phyloP scores from a whole-genome alignment of 1,140 invertebrate genomes.

The Bemisia tabaci region DNA sequence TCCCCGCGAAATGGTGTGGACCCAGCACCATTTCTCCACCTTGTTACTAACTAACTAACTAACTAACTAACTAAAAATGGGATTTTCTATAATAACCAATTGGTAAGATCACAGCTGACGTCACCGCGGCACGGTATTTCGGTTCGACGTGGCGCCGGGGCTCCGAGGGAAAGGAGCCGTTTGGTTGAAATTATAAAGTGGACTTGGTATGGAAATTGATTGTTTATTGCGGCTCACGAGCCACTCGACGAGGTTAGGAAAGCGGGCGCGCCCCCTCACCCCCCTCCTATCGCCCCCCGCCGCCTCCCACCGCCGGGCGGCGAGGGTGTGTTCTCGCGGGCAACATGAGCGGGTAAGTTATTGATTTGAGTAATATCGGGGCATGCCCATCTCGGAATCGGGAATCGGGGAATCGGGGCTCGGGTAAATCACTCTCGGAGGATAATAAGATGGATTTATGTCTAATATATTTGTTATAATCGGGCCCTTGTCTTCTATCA shows the following conservation, averaged over 20 bases:
- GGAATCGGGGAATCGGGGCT: neutral
- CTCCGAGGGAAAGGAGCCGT: neutral
- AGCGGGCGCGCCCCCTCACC: no score
- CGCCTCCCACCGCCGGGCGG: no score
- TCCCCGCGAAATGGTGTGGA: no score
- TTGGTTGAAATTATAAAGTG: neutral
- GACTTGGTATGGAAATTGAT: neutral
- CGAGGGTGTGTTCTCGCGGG: neutral
- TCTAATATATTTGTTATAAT: conserved; percentile 1
- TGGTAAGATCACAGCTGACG: no score
- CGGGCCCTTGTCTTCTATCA: neutral
- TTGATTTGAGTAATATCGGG: neutral
- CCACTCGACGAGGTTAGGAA: no score
- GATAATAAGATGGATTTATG: neutral
- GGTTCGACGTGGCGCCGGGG: no score
- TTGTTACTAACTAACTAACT: no score
- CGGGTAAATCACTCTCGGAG: neutral
- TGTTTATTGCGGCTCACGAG: neutral
- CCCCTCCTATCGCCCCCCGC: no score
- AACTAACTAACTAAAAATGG: no score
- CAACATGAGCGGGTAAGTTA: neutral
- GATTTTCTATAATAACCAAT: no score
- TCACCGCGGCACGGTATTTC: no score
- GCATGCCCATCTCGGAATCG: neutral
- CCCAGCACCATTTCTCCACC: no score